These are phyloP conservation scores for Chymomyza costata DNA, from an alignment of 1,140 invertebrate species.

Conservation along the genomic window DNA sequence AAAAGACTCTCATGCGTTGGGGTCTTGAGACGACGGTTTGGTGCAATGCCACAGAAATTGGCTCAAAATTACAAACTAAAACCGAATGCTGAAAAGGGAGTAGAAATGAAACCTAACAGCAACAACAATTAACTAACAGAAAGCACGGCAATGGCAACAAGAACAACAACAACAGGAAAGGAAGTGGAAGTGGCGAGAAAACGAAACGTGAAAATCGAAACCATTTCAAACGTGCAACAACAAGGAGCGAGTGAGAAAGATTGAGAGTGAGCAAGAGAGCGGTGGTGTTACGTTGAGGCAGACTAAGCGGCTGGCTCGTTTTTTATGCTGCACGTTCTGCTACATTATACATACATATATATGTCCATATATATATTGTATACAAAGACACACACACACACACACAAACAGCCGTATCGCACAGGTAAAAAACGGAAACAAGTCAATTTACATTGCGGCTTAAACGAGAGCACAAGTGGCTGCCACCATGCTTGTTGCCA, in stretches of 20 bases:
- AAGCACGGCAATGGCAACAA: neutral
- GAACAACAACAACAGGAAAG: neutral
- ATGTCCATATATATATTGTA: neutral
- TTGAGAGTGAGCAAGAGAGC: too few species aligned
- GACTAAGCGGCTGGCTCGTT: slow-evolving; percentile 36
- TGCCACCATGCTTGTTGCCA: too few species aligned
- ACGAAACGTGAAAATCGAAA: slow-evolving; percentile 31
- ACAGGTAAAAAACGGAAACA: slow-evolving; percentile 51
- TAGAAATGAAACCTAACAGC: slow-evolving; percentile 1
- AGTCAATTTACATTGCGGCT: slow-evolving; percentile 71
- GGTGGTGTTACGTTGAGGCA: too few species aligned
- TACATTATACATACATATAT: slow-evolving; percentile 1
- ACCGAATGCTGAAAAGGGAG: slow-evolving; percentile 32
- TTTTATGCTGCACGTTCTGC: slow-evolving; percentile 13
- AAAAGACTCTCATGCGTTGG: too few species aligned
- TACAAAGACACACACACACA: slow-evolving; percentile 5
- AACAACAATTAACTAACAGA: slow-evolving; percentile 1
- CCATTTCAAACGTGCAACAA: slow-evolving; percentile 48
- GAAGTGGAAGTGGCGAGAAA: neutral
- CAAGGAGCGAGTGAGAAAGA: slow-evolving; percentile 1
- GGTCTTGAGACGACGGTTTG: too few species aligned
- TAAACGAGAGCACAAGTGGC: slow-evolving; percentile 44
- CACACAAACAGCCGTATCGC: slow-evolving; percentile 39
- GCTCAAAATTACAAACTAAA: slow-evolving; percentile 66
- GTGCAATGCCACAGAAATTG: slow-evolving; percentile 45